Conservation (phyloP, 2,113 vertebrate genomes). For the Grammomys surdaster region DNA sequence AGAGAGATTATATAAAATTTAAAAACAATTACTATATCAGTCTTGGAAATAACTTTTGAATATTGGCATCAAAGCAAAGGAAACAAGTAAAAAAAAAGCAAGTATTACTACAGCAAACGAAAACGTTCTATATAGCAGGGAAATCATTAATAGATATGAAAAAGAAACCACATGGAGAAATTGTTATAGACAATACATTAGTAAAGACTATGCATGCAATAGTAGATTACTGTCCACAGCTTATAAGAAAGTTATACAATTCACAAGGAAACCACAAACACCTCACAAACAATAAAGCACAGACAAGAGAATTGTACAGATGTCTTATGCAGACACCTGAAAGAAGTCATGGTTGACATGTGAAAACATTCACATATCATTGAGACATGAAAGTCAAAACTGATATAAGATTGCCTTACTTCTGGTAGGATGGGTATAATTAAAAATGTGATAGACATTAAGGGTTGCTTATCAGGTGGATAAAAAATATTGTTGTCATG, state of each 20-base stretch:
- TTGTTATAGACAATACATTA: neutral
- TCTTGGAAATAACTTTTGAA: neutral
- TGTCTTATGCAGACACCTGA: neutral
- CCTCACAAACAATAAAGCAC: neutral
- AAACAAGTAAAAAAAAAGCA: neutral
- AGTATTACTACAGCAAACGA: neutral
- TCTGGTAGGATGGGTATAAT: neutral
- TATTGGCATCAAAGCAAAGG: neutral
- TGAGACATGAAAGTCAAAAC: neutral
- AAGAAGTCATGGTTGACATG: neutral
- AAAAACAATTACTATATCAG: too few species aligned
- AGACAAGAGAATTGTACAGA: neutral
- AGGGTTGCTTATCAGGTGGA: neutral
- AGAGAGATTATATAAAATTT: too few species aligned
- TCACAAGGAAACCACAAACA: neutral
- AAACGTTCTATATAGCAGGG: neutral
- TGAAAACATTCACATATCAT: neutral
- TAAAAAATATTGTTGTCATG: neutral
- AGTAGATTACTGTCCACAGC: neutral
- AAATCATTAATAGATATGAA: neutral
- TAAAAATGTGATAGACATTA: neutral
- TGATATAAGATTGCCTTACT: neutral
- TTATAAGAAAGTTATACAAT: neutral
- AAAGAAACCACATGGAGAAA: neutral
- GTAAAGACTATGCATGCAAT: too few species aligned